phyloP scores from a whole-genome alignment of 2,113 vertebrate species.

The Grammomys surdaster region DNA sequence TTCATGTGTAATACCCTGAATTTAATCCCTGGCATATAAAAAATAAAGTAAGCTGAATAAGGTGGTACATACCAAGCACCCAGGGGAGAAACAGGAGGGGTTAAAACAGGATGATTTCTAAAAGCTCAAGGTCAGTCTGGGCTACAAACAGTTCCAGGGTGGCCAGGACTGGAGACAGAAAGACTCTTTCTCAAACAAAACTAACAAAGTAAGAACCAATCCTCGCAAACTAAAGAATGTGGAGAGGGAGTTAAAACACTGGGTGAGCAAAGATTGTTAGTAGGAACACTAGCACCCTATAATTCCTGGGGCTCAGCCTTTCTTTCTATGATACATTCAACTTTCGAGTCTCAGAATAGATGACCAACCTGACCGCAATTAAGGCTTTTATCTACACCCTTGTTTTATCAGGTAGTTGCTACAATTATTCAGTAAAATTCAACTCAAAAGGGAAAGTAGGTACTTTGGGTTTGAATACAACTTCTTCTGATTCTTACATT shows the following conservation, averaged over 20 bases:
- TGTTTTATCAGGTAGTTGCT: neutral
- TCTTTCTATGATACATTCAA: slow-evolving; percentile 3
- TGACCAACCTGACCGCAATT: neutral
- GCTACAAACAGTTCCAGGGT: neutral
- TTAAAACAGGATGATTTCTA: neutral
- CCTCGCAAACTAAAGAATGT: neutral
- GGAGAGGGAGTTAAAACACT: neutral
- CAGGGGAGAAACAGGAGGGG: neutral
- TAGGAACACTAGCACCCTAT: neutral
- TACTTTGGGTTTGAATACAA: neutral
- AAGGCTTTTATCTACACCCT: neutral
- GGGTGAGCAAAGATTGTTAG: neutral
- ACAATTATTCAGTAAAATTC: slow-evolving; percentile 16
- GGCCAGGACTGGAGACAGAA: neutral
- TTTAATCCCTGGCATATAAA: neutral
- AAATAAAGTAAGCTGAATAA: neutral
- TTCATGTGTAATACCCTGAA: neutral
- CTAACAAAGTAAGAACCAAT: neutral
- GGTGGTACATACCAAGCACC: neutral
- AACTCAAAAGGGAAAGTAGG: slow-evolving; percentile 39
- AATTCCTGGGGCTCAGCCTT: neutral
- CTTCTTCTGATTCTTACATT: slow-evolving; percentile 19
- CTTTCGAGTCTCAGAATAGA: neutral
- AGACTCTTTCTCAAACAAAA: neutral
- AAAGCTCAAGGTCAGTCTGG: neutral